Base-by-base conservation (phyloP, 1,140 invertebrate species). In the Phymorhynchus buccinoides region DNA sequence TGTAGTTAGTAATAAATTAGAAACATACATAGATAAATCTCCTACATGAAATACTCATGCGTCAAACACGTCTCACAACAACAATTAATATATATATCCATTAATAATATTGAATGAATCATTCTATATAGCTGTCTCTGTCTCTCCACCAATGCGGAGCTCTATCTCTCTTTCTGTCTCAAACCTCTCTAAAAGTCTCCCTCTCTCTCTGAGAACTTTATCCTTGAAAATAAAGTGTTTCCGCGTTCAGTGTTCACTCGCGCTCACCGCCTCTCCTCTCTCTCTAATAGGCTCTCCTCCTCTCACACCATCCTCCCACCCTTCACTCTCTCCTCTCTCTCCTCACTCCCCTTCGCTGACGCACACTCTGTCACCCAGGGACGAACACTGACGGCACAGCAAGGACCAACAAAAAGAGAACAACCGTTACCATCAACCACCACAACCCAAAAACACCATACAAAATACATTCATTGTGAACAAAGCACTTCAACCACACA, bases 291-390 rank as follows among this genome's bases (percentile, higher is more conserved):
- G n/a, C 52, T 41, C 56, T n/a, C 56, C 42, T 16, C 37, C 30
- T n/a, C n/a, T 83, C 22, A n/a, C 56, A 41, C 62, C 41, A 18
- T 83, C 14, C 16, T 71, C 3, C 37, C 35, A 1, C 37, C 35
- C 48, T 37, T 32, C 37, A 22, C 2, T 52, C 80, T n/a, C 56
- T 71, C 27, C 30, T 22, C 16, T 56, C 30, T 44, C 66, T 48
- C 16, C 39, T 71, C 52, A 42, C 32, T 35, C 56, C 42, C 35
- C 79, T 39, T 6, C n/a, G 16, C 6, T 42, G 6, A 77, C 4
- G 35, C 12, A 18, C 37, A 6, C 22, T 35, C 4, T 42, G 6
- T 41, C n/a, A 39, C 6, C 35, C 80, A 90, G 89, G 66, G 62
- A 91, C n/a, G n/a, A n/a, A n/a, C n/a, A n/a, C n/a, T n/a, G n/a